Percentiles rank a stretch among this genome's conserved stretches.
phyloP scores from a whole-genome alignment of 2,888 invertebrate genomes.

The Netelia inedita region DNA sequence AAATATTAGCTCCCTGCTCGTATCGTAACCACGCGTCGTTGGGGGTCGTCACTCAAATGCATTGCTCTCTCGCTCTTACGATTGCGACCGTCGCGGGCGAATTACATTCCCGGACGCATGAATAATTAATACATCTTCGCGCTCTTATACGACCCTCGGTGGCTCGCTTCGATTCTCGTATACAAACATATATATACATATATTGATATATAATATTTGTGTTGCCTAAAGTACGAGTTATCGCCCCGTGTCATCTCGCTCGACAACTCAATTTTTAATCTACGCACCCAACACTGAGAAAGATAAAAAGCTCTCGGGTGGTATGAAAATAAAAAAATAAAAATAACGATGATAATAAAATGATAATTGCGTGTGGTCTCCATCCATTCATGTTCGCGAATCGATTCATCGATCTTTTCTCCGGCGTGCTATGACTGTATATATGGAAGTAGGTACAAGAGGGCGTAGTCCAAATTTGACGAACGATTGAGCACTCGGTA shows the following conservation, averaged over 20 bases:
- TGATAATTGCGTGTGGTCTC: slow-evolving; percentile 40
- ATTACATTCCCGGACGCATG: slow-evolving; percentile 48
- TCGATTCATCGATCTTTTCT: slow-evolving; percentile 53
- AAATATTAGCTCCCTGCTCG: slow-evolving; percentile 14
- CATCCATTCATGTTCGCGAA: slow-evolving; percentile 37
- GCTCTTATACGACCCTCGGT: slow-evolving; percentile 19
- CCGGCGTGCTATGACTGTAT: neutral
- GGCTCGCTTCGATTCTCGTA: slow-evolving; percentile 16
- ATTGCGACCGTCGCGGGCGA: slow-evolving; percentile 9
- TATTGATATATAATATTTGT: slow-evolving; percentile 29
- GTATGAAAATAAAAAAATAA: neutral
- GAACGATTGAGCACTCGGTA: slow-evolving; percentile 70
- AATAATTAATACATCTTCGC: slow-evolving; percentile 58
- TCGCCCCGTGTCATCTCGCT: slow-evolving; percentile 41
- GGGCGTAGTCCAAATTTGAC: slow-evolving; percentile 66
- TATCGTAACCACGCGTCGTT: slow-evolving; percentile 42
- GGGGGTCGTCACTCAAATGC: slow-evolving; percentile 57
- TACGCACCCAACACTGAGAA: slow-evolving; percentile 10
- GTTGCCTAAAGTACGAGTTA: slow-evolving; percentile 47
- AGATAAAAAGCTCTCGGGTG: slow-evolving; percentile 1
- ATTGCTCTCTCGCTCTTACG: slow-evolving; percentile 43
- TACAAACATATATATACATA: neutral
- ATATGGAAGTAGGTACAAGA: neutral
- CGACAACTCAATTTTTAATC: slow-evolving; percentile 61
- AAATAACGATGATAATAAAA: slow-evolving; percentile 38